Evolutionary conservation across 2,888 invertebrate genomes (phyloP), one percentile per base, ranked within the genome.

Genomic region (Cantharis flavilabris): DNA sequence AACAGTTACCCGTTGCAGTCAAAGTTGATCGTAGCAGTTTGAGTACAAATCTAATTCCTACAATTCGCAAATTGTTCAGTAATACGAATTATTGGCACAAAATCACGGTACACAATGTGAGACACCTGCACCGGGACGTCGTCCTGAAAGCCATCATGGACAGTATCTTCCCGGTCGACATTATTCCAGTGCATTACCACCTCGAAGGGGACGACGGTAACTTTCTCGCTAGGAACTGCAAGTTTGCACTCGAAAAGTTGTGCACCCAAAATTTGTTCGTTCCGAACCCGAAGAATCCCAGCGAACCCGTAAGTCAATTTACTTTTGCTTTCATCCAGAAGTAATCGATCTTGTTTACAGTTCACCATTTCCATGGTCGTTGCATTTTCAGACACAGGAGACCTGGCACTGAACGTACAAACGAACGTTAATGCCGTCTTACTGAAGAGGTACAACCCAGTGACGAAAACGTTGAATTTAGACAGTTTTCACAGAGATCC

Each of bases 221-320:
- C 73, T 91, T 91, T 80, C 82, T 91, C 62, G 89, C 89, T 9
- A 85, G 88, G 76, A 90, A 90, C 82, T 90, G 90, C 81, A 89
- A 88, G 10, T 80, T 86, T 2, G 90, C 90, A 0, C 84, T 91
- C n/a, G 88, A 89, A 71, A 88, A 88, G 82, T 81, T 91, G 1
- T 90, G 90, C 73, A 86, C 86, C 33, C 86, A 87, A 30, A 89
- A 89, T 81, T 85, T 91, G 62, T 87, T 89, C 33, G 82, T 88
- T 64, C 83, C 84, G 23, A 83, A 85, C 82, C 84, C 85, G 33
- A 76, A 79, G 20, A 82, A 84, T 77, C 69, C 77, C 62, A 74
- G 71, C 23, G 80, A 77, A 76, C 83, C 85, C n/a, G 85, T 86
- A 82, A 81, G 81, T 82, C 11, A 13, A 0, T 28, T 72, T 28